Conservation (phyloP, 2,113 vertebrate genomes). For the Labeo catla region DNA sequence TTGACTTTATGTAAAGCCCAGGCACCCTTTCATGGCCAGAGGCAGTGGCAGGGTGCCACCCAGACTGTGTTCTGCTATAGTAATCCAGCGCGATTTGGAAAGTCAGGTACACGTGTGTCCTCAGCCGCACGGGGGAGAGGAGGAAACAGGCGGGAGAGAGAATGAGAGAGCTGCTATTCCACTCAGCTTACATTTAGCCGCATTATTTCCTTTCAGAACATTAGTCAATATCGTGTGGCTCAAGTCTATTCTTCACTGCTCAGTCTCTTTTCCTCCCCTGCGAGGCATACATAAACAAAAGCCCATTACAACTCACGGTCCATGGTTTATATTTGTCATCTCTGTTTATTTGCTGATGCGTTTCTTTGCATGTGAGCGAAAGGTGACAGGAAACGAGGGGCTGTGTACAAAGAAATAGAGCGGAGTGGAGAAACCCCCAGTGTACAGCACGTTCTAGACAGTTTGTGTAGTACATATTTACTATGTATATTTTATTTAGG, state of each 20-base stretch:
- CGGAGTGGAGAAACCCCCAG: constrained; percentile 41
- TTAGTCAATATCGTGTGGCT: constrained; percentile 8
- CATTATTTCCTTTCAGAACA: constrained; percentile 15
- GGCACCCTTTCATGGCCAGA: neutral
- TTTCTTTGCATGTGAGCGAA: constrained; percentile 45
- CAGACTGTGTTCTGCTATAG: neutral
- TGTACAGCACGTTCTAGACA: neutral
- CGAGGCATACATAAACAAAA: constrained; percentile 13
- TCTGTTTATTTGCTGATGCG: constrained; percentile 31
- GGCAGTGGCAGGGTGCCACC: constrained; percentile 15
- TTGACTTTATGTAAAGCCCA: neutral
- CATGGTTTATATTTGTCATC: constrained; percentile 53
- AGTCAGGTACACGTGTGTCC: too few relatives aligned
- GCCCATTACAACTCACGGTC: neutral
- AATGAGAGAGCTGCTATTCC: neutral
- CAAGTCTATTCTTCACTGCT: neutral
- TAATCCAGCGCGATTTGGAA: constrained; percentile 11
- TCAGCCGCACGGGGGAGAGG: neutral
- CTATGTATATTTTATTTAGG: neutral
- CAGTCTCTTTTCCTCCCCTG: constrained; percentile 7
- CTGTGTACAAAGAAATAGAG: constrained; percentile 59
- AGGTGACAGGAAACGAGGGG: constrained; percentile 63
- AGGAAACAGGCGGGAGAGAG: neutral
- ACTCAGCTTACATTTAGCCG: neutral
- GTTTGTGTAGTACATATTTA: too few relatives aligned